A percentile compares a stretch with the other conserved stretches of the same genome.
Conservation (phyloP, 2,888 invertebrate species). For the Plusia festucae region DNA sequence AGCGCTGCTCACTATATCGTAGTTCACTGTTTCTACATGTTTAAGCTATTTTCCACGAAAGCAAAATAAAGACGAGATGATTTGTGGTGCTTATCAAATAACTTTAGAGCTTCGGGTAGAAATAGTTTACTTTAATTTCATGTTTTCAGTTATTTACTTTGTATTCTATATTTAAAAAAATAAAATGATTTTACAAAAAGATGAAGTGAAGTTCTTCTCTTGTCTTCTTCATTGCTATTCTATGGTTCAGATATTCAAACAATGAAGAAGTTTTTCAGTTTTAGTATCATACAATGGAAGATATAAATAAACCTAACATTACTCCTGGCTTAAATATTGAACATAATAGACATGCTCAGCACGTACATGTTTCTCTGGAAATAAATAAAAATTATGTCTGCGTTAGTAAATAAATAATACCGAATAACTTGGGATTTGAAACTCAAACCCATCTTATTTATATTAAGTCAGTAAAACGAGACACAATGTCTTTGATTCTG, state of each 20-base stretch:
- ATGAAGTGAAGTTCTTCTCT: no score
- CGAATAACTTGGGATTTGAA: slow-evolving; percentile 46
- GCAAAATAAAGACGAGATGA: slow-evolving; percentile 36
- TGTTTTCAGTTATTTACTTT: neutral
- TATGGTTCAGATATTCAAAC: no score
- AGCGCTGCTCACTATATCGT: slow-evolving; percentile 56
- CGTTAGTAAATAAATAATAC: slow-evolving; percentile 53
- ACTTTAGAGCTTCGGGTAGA: slow-evolving; percentile 22
- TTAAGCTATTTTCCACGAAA: slow-evolving; percentile 45
- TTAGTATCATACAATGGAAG: slow-evolving; percentile 2
- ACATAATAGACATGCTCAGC: slow-evolving; percentile 48
- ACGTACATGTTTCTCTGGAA: slow-evolving; percentile 46
- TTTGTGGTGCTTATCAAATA: slow-evolving; percentile 16
- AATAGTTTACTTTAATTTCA: neutral
- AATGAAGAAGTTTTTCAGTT: no score
- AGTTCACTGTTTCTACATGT: slow-evolving; percentile 48
- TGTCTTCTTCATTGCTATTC: no score
- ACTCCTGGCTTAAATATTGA: slow-evolving; percentile 35
- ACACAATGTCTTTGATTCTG: slow-evolving; percentile 35
- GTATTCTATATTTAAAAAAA: no score
- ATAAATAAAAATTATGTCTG: slow-evolving; percentile 46
- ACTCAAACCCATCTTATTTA: slow-evolving; percentile 38
- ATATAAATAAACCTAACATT: slow-evolving; percentile 10
- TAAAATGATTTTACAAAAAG: no score
- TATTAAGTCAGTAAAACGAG: slow-evolving; percentile 37